These are phyloP conservation scores for Liopterus haemorrhoidalis DNA, from an alignment of 2,888 invertebrate genomes.

Conservation along the genomic window DNA sequence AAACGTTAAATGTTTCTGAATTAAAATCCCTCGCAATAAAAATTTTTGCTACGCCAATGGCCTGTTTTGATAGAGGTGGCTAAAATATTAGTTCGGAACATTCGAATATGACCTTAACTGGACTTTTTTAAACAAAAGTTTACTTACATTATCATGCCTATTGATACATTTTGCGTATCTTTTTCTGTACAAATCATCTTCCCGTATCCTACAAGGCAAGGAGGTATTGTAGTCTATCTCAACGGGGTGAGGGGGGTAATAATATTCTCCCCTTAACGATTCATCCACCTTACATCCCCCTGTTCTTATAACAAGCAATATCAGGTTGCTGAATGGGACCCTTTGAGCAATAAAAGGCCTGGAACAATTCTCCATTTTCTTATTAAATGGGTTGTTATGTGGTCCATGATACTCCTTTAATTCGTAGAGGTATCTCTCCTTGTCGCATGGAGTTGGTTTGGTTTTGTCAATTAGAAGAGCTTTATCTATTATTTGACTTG, in stretches of 20 bases:
- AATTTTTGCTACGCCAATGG: too few relatives aligned
- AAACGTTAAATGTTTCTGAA: too few relatives aligned
- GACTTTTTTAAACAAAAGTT: background rate
- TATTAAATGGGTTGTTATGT: constrained; percentile 34
- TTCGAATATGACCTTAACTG: too few relatives aligned
- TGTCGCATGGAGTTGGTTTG: constrained; percentile 78
- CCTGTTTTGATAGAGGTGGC: too few relatives aligned
- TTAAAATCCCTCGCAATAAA: too few relatives aligned
- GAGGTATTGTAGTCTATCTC: constrained; percentile 39
- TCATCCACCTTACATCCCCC: constrained; percentile 47
- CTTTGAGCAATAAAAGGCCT: constrained; percentile 70
- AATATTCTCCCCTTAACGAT: constrained; percentile 8
- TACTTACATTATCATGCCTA: constrained; percentile 12
- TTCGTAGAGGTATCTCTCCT: constrained; percentile 51
- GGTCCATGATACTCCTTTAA: constrained; percentile 37
- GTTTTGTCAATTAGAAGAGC: constrained; percentile 67
- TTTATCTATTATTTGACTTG: constrained; percentile 56
- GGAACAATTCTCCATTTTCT: constrained; percentile 25
- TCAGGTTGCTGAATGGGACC: constrained; percentile 72
- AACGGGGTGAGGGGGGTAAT: constrained; percentile 39
- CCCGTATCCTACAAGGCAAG: constrained; percentile 13
- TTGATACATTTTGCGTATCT: constrained; percentile 16
- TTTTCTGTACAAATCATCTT: constrained; percentile 9
- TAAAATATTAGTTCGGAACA: too few relatives aligned
- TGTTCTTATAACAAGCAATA: constrained; percentile 68